A percentile compares a stretch with the other conserved stretches of the same genome.
Evolutionary conservation across 2,797 vertebrate species (phyloP).

Genomic region (Gobionotothen gibberifrons): DNA sequence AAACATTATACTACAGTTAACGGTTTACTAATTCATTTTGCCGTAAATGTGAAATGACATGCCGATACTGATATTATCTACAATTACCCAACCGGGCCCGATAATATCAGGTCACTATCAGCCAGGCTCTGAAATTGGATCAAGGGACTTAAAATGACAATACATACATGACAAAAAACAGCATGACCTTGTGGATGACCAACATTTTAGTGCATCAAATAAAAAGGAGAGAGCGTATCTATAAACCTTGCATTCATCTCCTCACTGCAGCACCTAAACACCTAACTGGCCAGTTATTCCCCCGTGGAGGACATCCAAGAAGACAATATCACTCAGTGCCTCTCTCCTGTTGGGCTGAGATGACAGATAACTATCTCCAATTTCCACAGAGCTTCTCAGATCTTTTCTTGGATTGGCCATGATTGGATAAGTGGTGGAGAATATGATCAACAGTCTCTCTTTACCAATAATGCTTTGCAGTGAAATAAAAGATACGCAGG

Average conservation of each 20-base stretch:
- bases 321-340: constrained; percentile 40
- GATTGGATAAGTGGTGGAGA: constrained; percentile 73
- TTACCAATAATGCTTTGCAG: constrained; percentile 63
- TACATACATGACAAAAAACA: constrained; percentile 30
- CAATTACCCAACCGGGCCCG: not conserved
- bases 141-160: constrained; percentile 5
- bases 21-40: not conserved
- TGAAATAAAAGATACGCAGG: constrained; percentile 68
- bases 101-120: not conserved
- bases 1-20: constrained; percentile 2
- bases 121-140: not conserved
- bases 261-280: constrained; percentile 43
- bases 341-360: constrained; percentile 50
- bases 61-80: not conserved
- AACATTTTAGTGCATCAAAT: constrained; percentile 28
- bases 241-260: constrained; percentile 39
- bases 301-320: constrained; percentile 46
- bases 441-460: constrained; percentile 73
- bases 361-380: constrained; percentile 68
- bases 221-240: constrained; percentile 29
- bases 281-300: constrained; percentile 47
- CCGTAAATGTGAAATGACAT: not conserved
- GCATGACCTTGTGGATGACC: constrained; percentile 26
- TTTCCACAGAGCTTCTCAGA: constrained; percentile 66
- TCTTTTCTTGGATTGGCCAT: constrained; percentile 54